Evolutionary conservation across 2,113 vertebrate genomes (phyloP).

Genomic region (Thalassoma bifasciatum): DNA sequence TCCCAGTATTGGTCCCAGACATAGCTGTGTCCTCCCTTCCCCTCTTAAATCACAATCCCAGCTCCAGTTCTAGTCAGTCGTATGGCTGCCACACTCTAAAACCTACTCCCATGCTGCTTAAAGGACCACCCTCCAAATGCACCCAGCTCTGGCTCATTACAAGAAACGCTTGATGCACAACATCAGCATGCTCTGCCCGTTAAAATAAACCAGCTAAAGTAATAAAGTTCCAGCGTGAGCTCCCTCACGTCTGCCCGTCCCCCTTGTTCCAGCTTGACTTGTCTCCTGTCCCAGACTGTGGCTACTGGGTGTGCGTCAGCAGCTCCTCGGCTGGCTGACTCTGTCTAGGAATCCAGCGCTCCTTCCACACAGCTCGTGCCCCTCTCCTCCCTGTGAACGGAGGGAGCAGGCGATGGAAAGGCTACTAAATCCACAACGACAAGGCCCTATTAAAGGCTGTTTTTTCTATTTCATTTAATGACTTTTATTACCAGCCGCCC

Average conservation of each 20-base stretch:
- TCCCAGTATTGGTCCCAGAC: constrained; percentile 58
- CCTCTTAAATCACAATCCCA: constrained; percentile 66
- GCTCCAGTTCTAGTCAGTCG: constrained; percentile 44
- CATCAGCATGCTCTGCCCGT: constrained; percentile 47
- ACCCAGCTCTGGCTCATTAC: constrained; percentile 29
- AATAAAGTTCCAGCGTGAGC: constrained; percentile 70
- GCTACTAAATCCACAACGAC: constrained; percentile 79
- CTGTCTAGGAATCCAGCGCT: constrained; percentile 78
- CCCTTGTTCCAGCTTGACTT: constrained; percentile 64
- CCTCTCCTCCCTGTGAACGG: constrained; percentile 43
- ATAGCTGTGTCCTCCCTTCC: constrained; percentile 51
- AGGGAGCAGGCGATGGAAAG: constrained; percentile 64
- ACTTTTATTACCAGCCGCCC: constrained; percentile 79
- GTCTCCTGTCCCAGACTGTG: constrained; percentile 81
- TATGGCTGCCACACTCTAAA: constrained; percentile 41
- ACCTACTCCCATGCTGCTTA: constrained; percentile 28
- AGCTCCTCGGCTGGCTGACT: constrained; percentile 74
- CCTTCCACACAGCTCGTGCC: constrained; percentile 60
- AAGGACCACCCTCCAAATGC: constrained; percentile 38
- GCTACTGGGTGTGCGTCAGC: constrained; percentile 79
- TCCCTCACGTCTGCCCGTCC: constrained; percentile 64
- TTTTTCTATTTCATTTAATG: constrained; percentile 81
- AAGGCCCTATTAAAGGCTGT: constrained; percentile 78
- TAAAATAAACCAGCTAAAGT: constrained; percentile 76
- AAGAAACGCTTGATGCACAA: constrained; percentile 34